phyloP scores from a whole-genome alignment of 2,888 invertebrate genomes.

The Maniola hyperantus region DNA sequence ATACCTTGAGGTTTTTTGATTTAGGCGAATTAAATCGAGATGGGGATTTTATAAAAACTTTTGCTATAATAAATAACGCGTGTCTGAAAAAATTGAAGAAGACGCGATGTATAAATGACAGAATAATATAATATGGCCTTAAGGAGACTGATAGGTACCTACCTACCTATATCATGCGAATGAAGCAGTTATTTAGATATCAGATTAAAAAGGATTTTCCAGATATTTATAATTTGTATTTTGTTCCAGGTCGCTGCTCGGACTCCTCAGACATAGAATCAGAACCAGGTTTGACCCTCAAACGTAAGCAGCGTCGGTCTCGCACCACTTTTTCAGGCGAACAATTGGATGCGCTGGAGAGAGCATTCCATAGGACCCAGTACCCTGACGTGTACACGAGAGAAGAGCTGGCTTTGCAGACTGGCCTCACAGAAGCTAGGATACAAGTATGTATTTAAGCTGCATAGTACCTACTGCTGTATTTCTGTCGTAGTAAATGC shows the following conservation, averaged over 20 bases:
- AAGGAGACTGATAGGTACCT: slow-evolving; percentile 30
- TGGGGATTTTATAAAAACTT: slow-evolving; percentile 75
- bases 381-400: slow-evolving; percentile 98
- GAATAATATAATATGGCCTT: slow-evolving; percentile 46
- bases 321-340: slow-evolving; percentile 97
- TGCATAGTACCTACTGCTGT: background rate
- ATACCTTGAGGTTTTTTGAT: slow-evolving; percentile 67
- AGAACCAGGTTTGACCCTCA: slow-evolving; percentile 94
- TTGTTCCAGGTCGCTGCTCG: slow-evolving; percentile 68
- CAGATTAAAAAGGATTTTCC: background rate
- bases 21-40: slow-evolving; percentile 77
- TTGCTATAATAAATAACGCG: slow-evolving; percentile 71
- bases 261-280: slow-evolving; percentile 91
- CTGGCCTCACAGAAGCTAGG: slow-evolving; percentile 95
- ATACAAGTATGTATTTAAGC: slow-evolving; percentile 86
- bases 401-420: slow-evolving; percentile 95
- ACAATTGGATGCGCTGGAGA: slow-evolving; percentile 94
- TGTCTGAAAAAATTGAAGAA: slow-evolving; percentile 72
- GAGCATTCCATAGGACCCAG: slow-evolving; percentile 95
- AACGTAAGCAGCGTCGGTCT: slow-evolving; percentile 94
- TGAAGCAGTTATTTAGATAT: background rate
- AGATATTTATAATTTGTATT: too few relatives aligned
- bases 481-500: background rate
- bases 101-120: slow-evolving; percentile 66
- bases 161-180: background rate